Base-by-base conservation (phyloP, 1,140 invertebrate genomes). In the Antheraea mylitta region DNA sequence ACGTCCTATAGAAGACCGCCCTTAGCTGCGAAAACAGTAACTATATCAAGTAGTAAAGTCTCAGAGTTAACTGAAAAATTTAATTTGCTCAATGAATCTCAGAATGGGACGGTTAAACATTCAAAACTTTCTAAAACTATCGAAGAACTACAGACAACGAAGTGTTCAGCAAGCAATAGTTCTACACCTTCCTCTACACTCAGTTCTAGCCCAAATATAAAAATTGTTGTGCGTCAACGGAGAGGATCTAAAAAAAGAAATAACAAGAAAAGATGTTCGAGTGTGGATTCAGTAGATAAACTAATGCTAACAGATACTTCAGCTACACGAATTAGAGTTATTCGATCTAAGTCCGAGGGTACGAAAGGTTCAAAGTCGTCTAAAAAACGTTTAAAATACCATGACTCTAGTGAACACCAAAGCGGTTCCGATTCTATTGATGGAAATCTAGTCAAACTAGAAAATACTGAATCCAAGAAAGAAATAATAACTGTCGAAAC, bases 51-150 rank as follows among this genome's bases (percentile, higher is more conserved):
- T 65, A 94, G 78, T 71, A 93, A 92, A 76, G 93, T 94, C 1
- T 91, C 93, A 37, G 90, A 93, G 77, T 73, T 94, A 30, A 93
- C 93, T 3, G 92, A 92, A 72, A 94, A 94, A 76, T 94, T 93
- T 76, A 93, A 94, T 74, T 81, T 94, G 78, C 85, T 90, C 30
- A 85, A 78, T 70, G 89, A 92, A 66, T 76, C 80, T 65, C 74
- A 74, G 64, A 89, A 84, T 45, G 82, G 79, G 9, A 68, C 74
- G 19, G 73, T 90, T 9, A 92, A 89, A 68, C 88, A 92, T 69
- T 83, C 89, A 8, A 92, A 91, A 79, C 70, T 92, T 70, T 81
- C 77, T 7, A 91, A 87, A 75, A 89, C 86, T 7, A 83, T 91
- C 72, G 89, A 91, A 83, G 85, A 87, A 61, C 73, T 91, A 73